Evolutionary conservation across 1,140 invertebrate species (phyloP), one percentile per base, ranked within the genome.

Genomic region (Hydropsyche tenuis): DNA sequence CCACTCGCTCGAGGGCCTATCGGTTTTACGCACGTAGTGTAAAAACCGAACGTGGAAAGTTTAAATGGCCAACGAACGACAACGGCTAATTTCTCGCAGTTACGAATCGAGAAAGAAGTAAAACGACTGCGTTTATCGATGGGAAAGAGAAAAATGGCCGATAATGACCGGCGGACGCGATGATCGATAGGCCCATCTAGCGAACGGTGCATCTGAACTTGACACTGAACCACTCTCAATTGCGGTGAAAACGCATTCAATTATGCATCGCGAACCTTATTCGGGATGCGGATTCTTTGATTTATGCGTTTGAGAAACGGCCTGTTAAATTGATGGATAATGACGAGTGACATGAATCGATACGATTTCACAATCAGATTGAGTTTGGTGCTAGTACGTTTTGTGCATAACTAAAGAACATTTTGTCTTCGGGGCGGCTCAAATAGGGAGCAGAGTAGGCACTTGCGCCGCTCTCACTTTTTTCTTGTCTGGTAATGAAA

Each of bases 231-330:
- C 25, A n/a, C 63, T 65, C 27, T 65, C 11, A 7, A 30, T 23
- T 7, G 30, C 27, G 63, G 63, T 65, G 63, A 65, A 65, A 65
- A 65, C 63, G 27, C 37, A 22, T 65, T 45, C 63, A 65, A 43
- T 65, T 65, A 65, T 22, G 42, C n/a, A 43, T 65, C 16, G 27
- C 23, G 60, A 12, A 23, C 60, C 60, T 63, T 63, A 27, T 63
- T 63, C 9, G 60, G 60, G 23, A 27, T 27, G 23, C 20, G 12
- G 60, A 63, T 37, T 25, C 11, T 22, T 63, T 63, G 60, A 51
- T 51, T 51, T 51, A 16, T n/a, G 3, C 14, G 14, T 5, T n/a
- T 16, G n/a, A 45, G n/a, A 45, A 45, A 7, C 43, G 14, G 46
- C 46, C n/a, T 45, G 7, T n/a, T 45, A 45, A 45, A 45, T 9